Conservation (phyloP, 2,888 invertebrate species). For the Acrobeloides nanus region DNA sequence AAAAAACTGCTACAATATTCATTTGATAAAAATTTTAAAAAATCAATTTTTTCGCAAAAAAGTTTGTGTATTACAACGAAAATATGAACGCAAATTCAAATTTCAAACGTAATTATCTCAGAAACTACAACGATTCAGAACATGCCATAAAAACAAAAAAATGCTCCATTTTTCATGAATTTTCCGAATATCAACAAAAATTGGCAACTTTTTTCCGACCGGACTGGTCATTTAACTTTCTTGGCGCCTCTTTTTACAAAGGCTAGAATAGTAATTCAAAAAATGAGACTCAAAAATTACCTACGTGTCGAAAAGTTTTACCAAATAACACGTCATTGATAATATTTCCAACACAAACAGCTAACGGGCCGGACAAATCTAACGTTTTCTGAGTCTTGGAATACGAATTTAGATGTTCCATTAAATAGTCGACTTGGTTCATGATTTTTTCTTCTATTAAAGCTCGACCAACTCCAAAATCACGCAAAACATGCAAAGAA, state of each 20-base stretch:
- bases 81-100: no score
- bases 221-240: no score
- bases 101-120: no score
- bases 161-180: background rate
- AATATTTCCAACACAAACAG: constrained; percentile 50
- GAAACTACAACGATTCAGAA: no score
- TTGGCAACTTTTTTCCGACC: background rate
- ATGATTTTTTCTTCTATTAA: constrained; percentile 50
- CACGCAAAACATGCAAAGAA: constrained; percentile 40
- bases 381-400: constrained; percentile 8
- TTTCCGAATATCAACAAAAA: background rate
- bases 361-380: constrained; percentile 29
- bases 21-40: no score
- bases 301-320: constrained; percentile 33
- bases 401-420: constrained; percentile 6
- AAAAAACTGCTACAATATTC: no score
- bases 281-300: constrained; percentile 2
- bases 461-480: constrained; percentile 50
- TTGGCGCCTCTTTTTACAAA: no score
- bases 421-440: constrained; percentile 19
- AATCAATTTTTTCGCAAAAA: no score
- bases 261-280: no score
- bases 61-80: no score
- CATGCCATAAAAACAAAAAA: background rate
- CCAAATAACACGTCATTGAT: constrained; percentile 51